A percentile compares a stretch with the other conserved stretches of the same genome.
These are phyloP conservation scores for Hypselothyrea guttata DNA, from an alignment of 2,888 invertebrate genomes.

Conservation along the genomic window DNA sequence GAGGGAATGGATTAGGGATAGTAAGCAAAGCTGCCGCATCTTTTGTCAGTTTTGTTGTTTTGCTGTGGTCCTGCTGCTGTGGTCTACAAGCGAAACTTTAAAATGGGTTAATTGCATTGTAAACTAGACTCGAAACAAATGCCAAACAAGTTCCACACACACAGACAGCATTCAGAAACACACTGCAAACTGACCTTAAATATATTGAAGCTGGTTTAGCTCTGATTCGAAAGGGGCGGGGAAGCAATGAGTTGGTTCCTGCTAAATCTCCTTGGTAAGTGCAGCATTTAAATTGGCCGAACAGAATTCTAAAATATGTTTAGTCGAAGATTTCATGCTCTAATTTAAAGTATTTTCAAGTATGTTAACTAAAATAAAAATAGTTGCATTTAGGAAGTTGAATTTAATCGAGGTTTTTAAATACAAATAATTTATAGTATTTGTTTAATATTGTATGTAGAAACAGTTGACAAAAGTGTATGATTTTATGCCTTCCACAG, in stretches of 20 bases:
- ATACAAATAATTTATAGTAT: too few relatives aligned
- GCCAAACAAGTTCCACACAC: conserved; percentile 63
- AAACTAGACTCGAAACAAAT: conserved; percentile 71
- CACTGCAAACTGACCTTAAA: conserved; percentile 16
- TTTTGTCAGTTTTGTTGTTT: conserved; percentile 61
- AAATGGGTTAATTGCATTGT: conserved; percentile 77
- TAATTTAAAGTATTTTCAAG: too few relatives aligned
- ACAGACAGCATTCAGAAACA: conserved; percentile 39
- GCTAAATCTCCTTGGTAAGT: conserved; percentile 12
- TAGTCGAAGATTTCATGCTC: conserved; percentile 2
- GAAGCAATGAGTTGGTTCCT: too few relatives aligned
- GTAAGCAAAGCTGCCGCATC: conserved; percentile 35
- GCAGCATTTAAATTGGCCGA: conserved; percentile 54
- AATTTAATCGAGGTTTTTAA: too few relatives aligned
- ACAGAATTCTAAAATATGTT: conserved; percentile 31
- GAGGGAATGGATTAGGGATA: conserved; percentile 4
- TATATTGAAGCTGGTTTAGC: conserved; percentile 20
- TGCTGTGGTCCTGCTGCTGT: conserved; percentile 42
- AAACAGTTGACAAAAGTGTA: too few relatives aligned
- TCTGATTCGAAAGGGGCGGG: conserved; percentile 32
- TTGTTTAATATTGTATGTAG: too few relatives aligned
- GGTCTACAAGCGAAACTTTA: conserved; percentile 69
- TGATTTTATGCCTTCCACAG: too few relatives aligned
- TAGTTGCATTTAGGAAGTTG: too few relatives aligned
- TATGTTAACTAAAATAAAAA: too few relatives aligned